Conservation (phyloP, 2,797 vertebrate species). For the Cyprinella venusta region DNA sequence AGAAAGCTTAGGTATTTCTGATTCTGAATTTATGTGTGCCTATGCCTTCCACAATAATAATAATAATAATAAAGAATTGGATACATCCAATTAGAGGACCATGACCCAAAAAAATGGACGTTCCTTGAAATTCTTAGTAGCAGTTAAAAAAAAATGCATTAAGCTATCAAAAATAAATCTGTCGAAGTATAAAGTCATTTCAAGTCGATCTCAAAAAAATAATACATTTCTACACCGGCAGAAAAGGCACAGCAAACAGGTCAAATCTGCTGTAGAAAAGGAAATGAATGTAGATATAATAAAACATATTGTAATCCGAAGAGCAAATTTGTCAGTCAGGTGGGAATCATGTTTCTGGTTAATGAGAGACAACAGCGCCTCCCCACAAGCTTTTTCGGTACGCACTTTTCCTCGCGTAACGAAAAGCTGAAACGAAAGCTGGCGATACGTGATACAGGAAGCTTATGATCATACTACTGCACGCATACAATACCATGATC, state of each 20-base stretch:
- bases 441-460: neutral
- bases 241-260: conserved; percentile 50
- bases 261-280: conserved; percentile 12
- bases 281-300: neutral
- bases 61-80: neutral
- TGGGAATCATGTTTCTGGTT: neutral
- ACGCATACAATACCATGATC: too few relatives aligned
- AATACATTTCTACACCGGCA: conserved; percentile 20
- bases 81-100: neutral
- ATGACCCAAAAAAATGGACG: neutral
- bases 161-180: conserved; percentile 46
- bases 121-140: conserved; percentile 1
- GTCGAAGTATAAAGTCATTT: conserved; percentile 35
- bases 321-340: neutral
- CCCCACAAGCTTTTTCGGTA: neutral
- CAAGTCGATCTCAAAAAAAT: conserved; percentile 17
- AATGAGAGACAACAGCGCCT: neutral
- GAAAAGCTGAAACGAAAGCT: neutral
- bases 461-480: too few relatives aligned
- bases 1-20: neutral
- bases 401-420: neutral
- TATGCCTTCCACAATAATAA: neutral
- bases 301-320: neutral
- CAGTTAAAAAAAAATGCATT: neutral
- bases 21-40: neutral